phyloP scores from a whole-genome alignment of 2,797 vertebrate species.

The Vultur gryphus region DNA sequence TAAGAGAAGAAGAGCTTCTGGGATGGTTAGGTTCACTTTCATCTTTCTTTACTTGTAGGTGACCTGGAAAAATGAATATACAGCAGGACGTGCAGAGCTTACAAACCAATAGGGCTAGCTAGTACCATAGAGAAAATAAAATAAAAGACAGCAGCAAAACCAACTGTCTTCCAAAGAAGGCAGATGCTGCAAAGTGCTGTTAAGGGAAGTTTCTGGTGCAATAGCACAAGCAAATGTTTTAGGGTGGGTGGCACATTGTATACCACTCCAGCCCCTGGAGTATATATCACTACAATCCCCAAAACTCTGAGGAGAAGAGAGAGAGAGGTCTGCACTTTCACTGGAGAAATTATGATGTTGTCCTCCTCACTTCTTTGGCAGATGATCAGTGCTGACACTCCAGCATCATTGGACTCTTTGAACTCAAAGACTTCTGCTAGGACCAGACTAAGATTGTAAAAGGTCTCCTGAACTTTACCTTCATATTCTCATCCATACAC shows the following conservation, averaged over 20 bases:
- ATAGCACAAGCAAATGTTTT: background rate
- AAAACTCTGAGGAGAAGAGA: background rate
- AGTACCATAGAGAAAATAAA: background rate
- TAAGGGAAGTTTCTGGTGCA: background rate
- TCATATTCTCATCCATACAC: background rate
- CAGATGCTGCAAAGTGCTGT: background rate
- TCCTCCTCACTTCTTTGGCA: background rate
- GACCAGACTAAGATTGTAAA: background rate
- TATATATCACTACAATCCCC: background rate
- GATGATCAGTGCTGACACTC: background rate
- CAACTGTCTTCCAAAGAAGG: background rate
- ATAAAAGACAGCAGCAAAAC: background rate
- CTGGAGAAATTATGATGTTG: background rate
- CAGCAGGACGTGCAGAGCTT: background rate
- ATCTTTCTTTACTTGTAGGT: background rate
- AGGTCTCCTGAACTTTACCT: background rate
- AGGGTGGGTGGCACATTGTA: accelerated
- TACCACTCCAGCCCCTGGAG: background rate
- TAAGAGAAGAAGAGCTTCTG: background rate
- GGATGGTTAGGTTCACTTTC: background rate
- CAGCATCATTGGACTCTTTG: background rate
- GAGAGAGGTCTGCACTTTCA: background rate
- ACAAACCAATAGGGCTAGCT: background rate
- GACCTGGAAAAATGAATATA: background rate
- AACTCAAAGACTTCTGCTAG: background rate